phyloP scores from a whole-genome alignment of 2,888 invertebrate genomes.

The Scaptomyza caliginosa region DNA sequence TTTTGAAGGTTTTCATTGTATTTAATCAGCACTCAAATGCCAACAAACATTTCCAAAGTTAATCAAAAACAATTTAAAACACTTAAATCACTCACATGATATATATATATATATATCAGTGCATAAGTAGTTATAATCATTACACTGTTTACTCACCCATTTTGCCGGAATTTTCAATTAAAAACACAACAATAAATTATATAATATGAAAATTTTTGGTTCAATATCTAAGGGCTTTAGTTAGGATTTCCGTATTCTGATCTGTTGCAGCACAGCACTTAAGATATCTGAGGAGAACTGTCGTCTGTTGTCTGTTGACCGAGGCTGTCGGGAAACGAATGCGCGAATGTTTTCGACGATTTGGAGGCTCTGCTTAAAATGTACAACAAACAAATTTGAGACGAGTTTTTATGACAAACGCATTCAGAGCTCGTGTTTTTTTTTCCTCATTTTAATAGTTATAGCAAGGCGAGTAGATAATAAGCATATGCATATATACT shows the following conservation, averaged over 20 bases:
- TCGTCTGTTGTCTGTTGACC: no score
- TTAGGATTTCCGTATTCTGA: not conserved
- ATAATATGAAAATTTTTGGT: not conserved
- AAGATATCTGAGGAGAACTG: slow-evolving; percentile 41
- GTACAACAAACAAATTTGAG: slow-evolving; percentile 38
- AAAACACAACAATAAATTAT: slow-evolving; percentile 11
- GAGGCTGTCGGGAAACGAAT: slow-evolving; percentile 51
- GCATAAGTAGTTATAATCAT: not conserved
- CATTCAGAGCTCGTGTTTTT: slow-evolving; percentile 39
- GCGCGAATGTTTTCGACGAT: slow-evolving; percentile 48
- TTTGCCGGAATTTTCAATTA: slow-evolving; percentile 42
- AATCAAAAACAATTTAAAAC: slow-evolving; percentile 28
- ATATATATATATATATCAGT: not conserved
- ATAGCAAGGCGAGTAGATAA: slow-evolving; percentile 52
- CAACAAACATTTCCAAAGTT: slow-evolving; percentile 17
- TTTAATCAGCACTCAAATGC: slow-evolving; percentile 46
- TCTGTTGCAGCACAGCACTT: not conserved
- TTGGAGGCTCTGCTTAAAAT: slow-evolving; percentile 49
- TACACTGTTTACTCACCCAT: slow-evolving; percentile 63
- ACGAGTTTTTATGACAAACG: slow-evolving; percentile 59
- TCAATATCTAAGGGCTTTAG: not conserved
- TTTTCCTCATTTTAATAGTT: no score
- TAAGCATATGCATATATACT: slow-evolving; percentile 26
- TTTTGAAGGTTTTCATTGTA: slow-evolving; percentile 14
- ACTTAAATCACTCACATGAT: slow-evolving; percentile 13